A percentile compares a stretch with the other conserved stretches of the same genome.
These are phyloP conservation scores for Porites lobata DNA, from an alignment of 92 coral and sea anemone genomes.

Conservation along the genomic window DNA sequence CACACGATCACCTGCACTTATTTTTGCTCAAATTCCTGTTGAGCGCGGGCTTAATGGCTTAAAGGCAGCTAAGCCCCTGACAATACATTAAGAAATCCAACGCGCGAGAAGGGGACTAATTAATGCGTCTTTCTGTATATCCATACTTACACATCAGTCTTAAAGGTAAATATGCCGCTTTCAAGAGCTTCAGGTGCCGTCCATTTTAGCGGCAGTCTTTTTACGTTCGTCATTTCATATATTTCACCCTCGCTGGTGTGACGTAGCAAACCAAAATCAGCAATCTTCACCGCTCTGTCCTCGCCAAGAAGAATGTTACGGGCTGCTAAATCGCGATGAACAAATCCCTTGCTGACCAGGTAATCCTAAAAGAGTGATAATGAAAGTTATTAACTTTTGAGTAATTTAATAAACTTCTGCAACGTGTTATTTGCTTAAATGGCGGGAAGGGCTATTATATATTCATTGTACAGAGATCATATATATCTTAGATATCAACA, in stretches of 20 bases:
- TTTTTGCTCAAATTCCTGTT: no score
- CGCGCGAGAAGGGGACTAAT: no score
- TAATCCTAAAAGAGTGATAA: not conserved
- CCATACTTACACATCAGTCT: not conserved
- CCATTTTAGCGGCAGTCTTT: not conserved
- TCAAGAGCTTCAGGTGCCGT: not conserved
- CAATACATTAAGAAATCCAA: no score
- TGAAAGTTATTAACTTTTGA: no score
- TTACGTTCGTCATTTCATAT: not conserved
- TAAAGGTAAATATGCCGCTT: not conserved
- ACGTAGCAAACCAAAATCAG: constrained; percentile 44
- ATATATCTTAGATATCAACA: no score
- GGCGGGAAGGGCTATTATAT: no score
- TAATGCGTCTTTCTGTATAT: no score
- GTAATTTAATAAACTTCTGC: not conserved
- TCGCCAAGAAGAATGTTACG: constrained; percentile 42
- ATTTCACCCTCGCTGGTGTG: not conserved
- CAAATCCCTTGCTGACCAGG: constrained; percentile 32
- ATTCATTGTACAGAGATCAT: no score
- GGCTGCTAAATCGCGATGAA: constrained; percentile 48
- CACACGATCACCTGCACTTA: no score
- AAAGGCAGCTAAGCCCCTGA: no score
- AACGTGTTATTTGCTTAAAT: no score
- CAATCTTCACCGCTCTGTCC: constrained; percentile 29
- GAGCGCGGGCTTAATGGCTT: no score